A percentile compares a stretch with the other conserved stretches of the same genome.
Evolutionary conservation across 2,113 vertebrate genomes (phyloP).

Genomic region (Arothron firmamentum): DNA sequence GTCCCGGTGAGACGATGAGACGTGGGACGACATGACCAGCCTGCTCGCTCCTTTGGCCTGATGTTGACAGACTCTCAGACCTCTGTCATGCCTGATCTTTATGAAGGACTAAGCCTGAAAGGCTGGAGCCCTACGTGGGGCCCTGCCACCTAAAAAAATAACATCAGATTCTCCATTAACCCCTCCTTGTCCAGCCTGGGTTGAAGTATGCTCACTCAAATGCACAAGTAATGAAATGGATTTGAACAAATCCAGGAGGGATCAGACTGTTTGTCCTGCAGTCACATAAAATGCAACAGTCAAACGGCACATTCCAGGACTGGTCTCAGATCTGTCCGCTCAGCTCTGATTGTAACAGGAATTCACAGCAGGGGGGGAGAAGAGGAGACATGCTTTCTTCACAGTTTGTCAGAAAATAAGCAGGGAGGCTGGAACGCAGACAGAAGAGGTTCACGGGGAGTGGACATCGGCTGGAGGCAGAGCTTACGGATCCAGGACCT

Average conservation of each 20-base stretch:
- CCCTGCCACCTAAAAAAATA: slow-evolving; percentile 31
- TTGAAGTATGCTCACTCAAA: slow-evolving; percentile 42
- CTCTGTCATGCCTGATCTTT: slow-evolving; percentile 37
- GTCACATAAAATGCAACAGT: slow-evolving; percentile 40
- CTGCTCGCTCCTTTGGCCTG: slow-evolving; percentile 23
- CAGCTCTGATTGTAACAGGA: slow-evolving; percentile 45
- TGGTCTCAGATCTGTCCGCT: slow-evolving; percentile 51
- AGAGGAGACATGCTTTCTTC: too few species aligned
- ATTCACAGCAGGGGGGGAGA: slow-evolving; percentile 43
- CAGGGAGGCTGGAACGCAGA: too few species aligned
- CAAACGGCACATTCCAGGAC: slow-evolving; percentile 43
- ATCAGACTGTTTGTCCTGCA: slow-evolving; percentile 48
- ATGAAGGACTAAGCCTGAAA: slow-evolving; percentile 45
- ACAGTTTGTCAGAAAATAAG: too few species aligned
- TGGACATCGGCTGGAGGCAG: too few species aligned
- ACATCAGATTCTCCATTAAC: slow-evolving; percentile 35
- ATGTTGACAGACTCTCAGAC: slow-evolving; percentile 7
- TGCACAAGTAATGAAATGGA: slow-evolving; percentile 67
- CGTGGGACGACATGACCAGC: neutral
- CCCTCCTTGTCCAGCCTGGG: slow-evolving; percentile 27
- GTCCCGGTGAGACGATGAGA: too few species aligned
- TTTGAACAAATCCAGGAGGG: slow-evolving; percentile 34
- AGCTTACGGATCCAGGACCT: too few species aligned
- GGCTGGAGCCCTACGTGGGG: slow-evolving; percentile 27
- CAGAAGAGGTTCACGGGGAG: too few species aligned